Evolutionary conservation across 92 coral and sea anemone genomes (phyloP).

Genomic region (Galaxea fascicularis): DNA sequence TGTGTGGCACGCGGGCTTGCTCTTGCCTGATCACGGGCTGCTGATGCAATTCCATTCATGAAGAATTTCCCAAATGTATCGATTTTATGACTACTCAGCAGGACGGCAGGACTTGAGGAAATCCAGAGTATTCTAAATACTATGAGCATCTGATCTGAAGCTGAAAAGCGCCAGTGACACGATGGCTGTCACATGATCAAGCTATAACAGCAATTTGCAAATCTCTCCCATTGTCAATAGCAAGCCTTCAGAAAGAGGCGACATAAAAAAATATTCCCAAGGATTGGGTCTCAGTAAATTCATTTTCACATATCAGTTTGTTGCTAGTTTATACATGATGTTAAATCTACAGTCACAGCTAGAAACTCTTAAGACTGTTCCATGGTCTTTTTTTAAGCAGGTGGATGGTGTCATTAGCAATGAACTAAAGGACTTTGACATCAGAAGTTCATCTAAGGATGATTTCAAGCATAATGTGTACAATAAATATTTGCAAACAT

Average conservation of each 20-base stretch:
- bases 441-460: constrained; percentile 31
- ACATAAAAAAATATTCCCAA: constrained; percentile 20
- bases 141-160: constrained; percentile 30
- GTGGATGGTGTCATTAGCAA: constrained; percentile 31
- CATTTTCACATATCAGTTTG: constrained; percentile 39
- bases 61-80: constrained; percentile 40
- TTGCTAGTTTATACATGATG: constrained; percentile 50
- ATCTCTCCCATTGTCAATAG: constrained; percentile 33
- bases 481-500: constrained; percentile 29
- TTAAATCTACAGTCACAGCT: constrained; percentile 37
- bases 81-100: constrained; percentile 37
- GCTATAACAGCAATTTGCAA: constrained; percentile 19
- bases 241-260: constrained; percentile 49
- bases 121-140: constrained; percentile 18
- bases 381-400: constrained; percentile 22
- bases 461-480: constrained; percentile 20
- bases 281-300: constrained; percentile 31
- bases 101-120: constrained; percentile 48
- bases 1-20: constrained; percentile 54
- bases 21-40: constrained; percentile 36
- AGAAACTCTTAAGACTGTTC: no score
- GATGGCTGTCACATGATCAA: constrained; percentile 56
- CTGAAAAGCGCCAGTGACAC: constrained; percentile 28
- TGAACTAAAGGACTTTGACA: constrained; percentile 36
- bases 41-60: constrained; percentile 28